A percentile compares a stretch with the other conserved stretches of the same genome.
These are phyloP conservation scores for Phymorhynchus buccinoides DNA, from an alignment of 1,140 invertebrate species.

Conservation along the genomic window DNA sequence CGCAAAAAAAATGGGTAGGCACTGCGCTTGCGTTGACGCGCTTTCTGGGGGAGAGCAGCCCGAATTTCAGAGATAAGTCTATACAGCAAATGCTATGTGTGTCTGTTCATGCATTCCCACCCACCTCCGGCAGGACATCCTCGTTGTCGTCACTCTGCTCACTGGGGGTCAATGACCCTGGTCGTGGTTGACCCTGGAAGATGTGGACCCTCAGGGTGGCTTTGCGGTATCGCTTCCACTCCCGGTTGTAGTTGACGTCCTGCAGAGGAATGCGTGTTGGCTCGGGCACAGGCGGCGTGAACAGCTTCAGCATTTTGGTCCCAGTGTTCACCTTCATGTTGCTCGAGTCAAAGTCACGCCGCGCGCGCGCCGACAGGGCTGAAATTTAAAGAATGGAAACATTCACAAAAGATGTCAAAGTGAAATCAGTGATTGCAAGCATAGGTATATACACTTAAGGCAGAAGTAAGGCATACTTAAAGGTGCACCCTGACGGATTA, in stretches of 20 bases:
- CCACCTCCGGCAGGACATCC: constrained; percentile 66
- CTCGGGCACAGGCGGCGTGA: constrained; percentile 65
- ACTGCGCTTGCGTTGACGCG: no score
- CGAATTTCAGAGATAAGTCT: no score
- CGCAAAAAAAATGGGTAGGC: no score
- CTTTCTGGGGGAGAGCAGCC: no score
- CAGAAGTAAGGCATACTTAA: no score
- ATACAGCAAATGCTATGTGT: no score
- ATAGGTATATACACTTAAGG: no score
- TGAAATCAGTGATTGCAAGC: no score
- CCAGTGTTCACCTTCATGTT: constrained; percentile 64
- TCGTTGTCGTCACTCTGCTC: constrained; percentile 69
- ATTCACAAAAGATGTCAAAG: neutral
- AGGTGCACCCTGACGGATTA: no score
- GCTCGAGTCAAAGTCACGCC: constrained; percentile 61
- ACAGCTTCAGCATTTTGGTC: constrained; percentile 68
- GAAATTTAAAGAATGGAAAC: constrained; percentile 22
- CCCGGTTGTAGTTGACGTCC: constrained; percentile 49
- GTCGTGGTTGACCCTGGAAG: constrained; percentile 66
- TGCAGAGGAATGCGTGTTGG: constrained; percentile 58
- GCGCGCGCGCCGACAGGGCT: constrained; percentile 56
- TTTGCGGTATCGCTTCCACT: constrained; percentile 63
- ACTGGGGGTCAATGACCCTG: constrained; percentile 70
- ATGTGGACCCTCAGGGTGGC: constrained; percentile 66
- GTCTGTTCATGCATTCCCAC: no score